Base-by-base conservation (phyloP, 2,888 invertebrate species). In the Pollenia amentaria region DNA sequence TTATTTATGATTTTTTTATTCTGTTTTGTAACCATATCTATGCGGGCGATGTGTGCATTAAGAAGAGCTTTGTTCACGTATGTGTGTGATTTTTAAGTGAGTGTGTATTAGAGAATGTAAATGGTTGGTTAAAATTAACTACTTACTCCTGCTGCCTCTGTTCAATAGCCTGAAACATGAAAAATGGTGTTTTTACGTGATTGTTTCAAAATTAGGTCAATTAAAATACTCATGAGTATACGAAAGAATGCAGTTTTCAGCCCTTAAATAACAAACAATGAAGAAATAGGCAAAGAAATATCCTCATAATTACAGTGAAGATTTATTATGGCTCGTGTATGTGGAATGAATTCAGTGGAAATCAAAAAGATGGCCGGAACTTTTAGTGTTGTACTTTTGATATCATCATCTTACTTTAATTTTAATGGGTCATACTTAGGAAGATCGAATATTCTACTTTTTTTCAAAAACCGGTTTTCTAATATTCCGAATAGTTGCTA, bases 131-230 rank as follows among this genome's bases (percentile, higher is more conserved):
- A 14, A n/a, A 53, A 55, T 29, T 65, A n/a, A 10, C n/a, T 44
- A 53, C 40, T 60, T n/a, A 53, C 40, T 60, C 14, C 42, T 12
- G 14, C 11, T 18, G 18, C 46, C 21, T 18, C 12, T n/a, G 40
- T 2, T 21, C 10, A 16, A 46, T 11, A 9, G 48, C 65, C n/a
- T 55, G 57, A 16, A 75, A 60, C 42, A 60, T 75, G 42, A 82
- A 60, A 57, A 75, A 69, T 69, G 29, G 16, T 75, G 16, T 53
- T 79, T 65, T 57, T 81, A 78, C 81, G 77, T 85, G 85, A 77
- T 70, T 85, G 62, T 80, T 69, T 62, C n/a, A 42, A 55, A 80
- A 80, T 69, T 79, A 79, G 67, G 69, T 78, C 73, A 84, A 73
- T 84, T 62, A 60, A 75, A 38, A 29, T 29, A 6, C 57, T 51